These are phyloP conservation scores for Anas bernieri DNA, from an alignment of 2,797 vertebrate species.

Conservation along the genomic window DNA sequence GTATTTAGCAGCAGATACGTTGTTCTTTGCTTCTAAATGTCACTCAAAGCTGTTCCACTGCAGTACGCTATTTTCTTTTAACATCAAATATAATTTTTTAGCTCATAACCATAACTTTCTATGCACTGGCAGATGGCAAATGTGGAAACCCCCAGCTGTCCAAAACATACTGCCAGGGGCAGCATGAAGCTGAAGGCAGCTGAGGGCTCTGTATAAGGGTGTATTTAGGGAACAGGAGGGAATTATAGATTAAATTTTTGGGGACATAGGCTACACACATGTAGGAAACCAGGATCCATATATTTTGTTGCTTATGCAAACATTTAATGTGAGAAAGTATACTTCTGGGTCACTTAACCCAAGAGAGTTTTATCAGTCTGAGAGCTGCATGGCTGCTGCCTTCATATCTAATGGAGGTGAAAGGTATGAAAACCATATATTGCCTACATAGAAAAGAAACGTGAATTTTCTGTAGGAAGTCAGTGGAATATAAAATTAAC, in stretches of 20 bases:
- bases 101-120: accelerated
- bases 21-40: background rate
- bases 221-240: background rate
- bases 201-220: background rate
- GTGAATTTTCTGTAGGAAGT: background rate
- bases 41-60: background rate
- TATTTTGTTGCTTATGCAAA: background rate
- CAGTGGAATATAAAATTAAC: accelerated
- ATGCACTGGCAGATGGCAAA: background rate
- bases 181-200: background rate
- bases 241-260: accelerated
- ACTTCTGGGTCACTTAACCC: background rate
- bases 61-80: background rate
- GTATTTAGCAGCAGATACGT: background rate
- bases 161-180: background rate
- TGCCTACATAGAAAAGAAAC: accelerated
- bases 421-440: background rate
- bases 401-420: background rate
- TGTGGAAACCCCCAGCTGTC: background rate
- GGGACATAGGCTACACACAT: background rate
- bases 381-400: background rate
- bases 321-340: background rate
- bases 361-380: background rate
- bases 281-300: background rate
- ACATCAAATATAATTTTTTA: background rate